Base-by-base conservation (phyloP, 2,113 vertebrate species). In the Piaya cayana region DNA sequence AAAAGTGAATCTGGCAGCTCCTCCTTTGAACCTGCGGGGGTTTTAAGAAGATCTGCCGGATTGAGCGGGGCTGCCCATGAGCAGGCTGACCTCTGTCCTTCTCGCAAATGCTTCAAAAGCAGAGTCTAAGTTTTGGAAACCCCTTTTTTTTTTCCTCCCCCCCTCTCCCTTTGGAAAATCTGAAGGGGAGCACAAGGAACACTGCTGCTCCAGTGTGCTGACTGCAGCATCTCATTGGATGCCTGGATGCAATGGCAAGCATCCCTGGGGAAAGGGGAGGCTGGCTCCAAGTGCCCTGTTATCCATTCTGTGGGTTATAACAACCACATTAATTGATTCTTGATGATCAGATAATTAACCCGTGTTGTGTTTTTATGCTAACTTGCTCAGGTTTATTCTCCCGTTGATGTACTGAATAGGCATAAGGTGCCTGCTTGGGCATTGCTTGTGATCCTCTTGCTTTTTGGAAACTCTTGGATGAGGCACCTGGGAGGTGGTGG, bases 131-230 rank as follows among this genome's bases (percentile, higher is more conserved):
- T 29, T 82, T 85, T 52, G 47, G 49, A 39, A 52, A 65, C 7
- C 2, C 32, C n/a, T 63, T 58, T 62, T 9, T 53, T 53, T 62
- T 67, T 9, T 52, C 27, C 53, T 8, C 16, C 17, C 7, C 39
- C 39, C 39, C 39, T 39, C 39, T 12, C 39, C 39, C 39, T 39
- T n/a, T 25, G 82, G 47, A 65, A 65, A 67, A 64, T 19, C 13
- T 1, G 4, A 56, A 42, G 32, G 34, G 39, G 18, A 80, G 58
- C 47, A 10, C 11, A 9, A 56, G 26, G 4, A 20, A 25, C 74
- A 39, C 49, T 0, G 5, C 4, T 5, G 30, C 42, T 53, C 10
- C 1, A 5, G 27, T 0, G 8, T 47, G 32, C 70, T 0, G 0
- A 17, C 12, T 2, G 0, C 45, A 47, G 86, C 58, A 8, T 39